Conservation (phyloP, 1,140 invertebrate species). For the Phymastichus coffea region DNA sequence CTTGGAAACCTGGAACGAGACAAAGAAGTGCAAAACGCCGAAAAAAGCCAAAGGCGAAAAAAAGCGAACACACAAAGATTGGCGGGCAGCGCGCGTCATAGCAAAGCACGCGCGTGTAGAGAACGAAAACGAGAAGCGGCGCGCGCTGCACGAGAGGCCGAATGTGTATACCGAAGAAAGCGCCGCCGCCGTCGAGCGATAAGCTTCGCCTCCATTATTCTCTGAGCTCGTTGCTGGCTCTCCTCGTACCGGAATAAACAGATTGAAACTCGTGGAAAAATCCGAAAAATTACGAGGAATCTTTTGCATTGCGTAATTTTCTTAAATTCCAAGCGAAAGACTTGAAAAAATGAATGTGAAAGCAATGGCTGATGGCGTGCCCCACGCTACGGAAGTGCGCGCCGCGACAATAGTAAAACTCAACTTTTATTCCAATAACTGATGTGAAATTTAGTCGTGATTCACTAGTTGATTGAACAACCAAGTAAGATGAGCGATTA, state of each 20-base stretch:
- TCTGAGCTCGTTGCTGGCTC: not conserved
- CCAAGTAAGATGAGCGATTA: too few species aligned
- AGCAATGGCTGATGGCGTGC: slow-evolving; percentile 1
- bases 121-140: not conserved
- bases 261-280: too few species aligned
- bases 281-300: not conserved
- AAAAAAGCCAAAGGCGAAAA: too few species aligned
- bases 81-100: slow-evolving; percentile 24
- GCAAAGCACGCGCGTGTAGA: slow-evolving; percentile 9
- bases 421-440: not conserved
- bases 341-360: too few species aligned
- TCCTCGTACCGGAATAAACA: too few species aligned
- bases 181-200: not conserved
- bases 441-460: not conserved
- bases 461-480: too few species aligned
- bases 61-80: not conserved
- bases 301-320: too few species aligned
- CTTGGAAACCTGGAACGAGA: too few species aligned
- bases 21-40: too few species aligned
- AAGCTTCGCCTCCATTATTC: slow-evolving; percentile 2
- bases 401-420: not conserved
- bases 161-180: too few species aligned
- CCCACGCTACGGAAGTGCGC: not conserved
- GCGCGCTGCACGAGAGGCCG: too few species aligned
- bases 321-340: too few species aligned